A percentile compares a stretch with the other conserved stretches of the same genome.
phyloP scores from a whole-genome alignment of 2,113 vertebrate genomes.

The Tapirus terrestris region DNA sequence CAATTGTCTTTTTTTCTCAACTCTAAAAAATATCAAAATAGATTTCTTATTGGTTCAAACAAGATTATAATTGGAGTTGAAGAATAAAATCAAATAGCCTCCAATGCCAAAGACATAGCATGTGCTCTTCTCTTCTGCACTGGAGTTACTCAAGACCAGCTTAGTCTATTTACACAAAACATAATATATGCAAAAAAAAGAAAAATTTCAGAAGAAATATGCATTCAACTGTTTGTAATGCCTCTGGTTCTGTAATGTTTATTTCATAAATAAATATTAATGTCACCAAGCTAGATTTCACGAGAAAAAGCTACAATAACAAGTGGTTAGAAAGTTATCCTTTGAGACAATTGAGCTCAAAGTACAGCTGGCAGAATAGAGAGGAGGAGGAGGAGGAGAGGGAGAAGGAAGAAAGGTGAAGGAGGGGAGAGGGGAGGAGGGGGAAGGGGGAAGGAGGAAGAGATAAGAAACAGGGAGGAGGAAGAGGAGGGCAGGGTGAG shows the following conservation, averaged over 20 bases:
- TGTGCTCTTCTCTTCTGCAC: not conserved
- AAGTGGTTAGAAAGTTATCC: not conserved
- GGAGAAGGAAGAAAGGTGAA: not conserved
- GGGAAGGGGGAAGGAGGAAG: too few relatives aligned
- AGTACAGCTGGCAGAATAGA: not conserved
- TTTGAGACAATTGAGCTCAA: not conserved
- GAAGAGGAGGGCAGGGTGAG: not conserved
- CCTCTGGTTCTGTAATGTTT: not conserved
- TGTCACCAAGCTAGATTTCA: not conserved
- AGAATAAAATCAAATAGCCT: not conserved
- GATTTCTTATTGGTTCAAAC: not conserved
- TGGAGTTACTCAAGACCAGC: not conserved
- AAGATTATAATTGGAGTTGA: not conserved
- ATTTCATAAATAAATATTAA: not conserved
- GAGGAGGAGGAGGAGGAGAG: not conserved
- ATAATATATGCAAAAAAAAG: not conserved
- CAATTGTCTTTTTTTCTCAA: not conserved
- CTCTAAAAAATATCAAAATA: not conserved
- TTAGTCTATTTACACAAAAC: not conserved
- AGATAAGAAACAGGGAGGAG: too few relatives aligned
- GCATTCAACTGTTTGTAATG: not conserved
- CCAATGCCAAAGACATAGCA: not conserved
- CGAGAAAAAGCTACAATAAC: not conserved
- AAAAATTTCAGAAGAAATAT: not conserved
- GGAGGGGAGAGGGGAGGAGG: rapidly evolving